Evolutionary conservation across 2,888 invertebrate genomes (phyloP).

Genomic region (Gnatocerus cornutus): DNA sequence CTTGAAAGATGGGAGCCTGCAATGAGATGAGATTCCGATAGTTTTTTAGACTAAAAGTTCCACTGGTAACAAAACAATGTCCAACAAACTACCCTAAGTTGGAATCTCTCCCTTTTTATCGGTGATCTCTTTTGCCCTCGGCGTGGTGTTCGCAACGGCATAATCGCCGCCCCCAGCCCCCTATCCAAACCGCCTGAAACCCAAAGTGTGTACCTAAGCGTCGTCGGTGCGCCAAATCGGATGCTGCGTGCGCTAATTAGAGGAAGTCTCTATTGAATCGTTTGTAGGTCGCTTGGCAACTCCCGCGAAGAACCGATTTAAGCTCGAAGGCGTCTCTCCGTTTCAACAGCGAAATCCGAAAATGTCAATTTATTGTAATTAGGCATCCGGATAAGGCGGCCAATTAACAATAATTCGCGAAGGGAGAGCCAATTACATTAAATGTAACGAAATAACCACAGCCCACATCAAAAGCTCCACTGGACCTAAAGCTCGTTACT

Average conservation of each 20-base stretch:
- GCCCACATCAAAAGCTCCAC: conserved; percentile 59
- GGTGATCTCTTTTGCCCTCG: background rate
- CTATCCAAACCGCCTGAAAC: conserved; percentile 57
- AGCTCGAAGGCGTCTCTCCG: conserved; percentile 34
- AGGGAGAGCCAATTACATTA: conserved; percentile 40
- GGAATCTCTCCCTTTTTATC: too few species aligned
- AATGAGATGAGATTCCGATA: too few species aligned
- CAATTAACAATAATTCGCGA: conserved; percentile 32
- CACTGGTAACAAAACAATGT: too few species aligned
- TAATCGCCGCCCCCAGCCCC: conserved; percentile 28
- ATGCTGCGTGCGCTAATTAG: conserved; percentile 66
- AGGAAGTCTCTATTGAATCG: conserved; percentile 64
- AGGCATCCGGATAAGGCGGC: conserved; percentile 31
- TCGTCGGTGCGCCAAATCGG: conserved; percentile 64
- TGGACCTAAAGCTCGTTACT: conserved; percentile 62
- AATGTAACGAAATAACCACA: conserved; percentile 44
- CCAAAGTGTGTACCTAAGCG: conserved; percentile 64
- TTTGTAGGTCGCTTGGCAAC: conserved; percentile 64
- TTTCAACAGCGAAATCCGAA: conserved; percentile 35
- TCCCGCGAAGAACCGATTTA: conserved; percentile 39
- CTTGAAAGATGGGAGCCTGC: too few species aligned
- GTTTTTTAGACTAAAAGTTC: too few species aligned
- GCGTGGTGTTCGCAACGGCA: background rate
- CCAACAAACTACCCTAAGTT: too few species aligned
- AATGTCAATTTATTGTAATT: conserved; percentile 46